A percentile compares a stretch with the other conserved stretches of the same genome.
Conservation (phyloP, 2,113 vertebrate genomes). For the Mesembrinibis cayennensis region DNA sequence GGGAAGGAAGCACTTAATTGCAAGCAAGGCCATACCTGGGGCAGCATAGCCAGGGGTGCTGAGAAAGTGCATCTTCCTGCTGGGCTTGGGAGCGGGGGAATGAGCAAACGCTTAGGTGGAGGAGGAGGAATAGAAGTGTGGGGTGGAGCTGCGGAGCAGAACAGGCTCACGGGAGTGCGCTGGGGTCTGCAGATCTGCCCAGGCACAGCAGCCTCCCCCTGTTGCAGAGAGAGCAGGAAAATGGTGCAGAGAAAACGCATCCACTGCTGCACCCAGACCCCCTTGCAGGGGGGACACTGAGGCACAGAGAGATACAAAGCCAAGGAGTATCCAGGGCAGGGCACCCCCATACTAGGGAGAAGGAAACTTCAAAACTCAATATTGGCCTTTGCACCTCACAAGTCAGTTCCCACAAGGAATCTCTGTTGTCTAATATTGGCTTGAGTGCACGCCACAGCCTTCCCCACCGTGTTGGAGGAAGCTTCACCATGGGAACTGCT, state of each 20-base stretch:
- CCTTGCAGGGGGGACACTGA: not conserved
- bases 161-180: not conserved
- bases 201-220: not conserved
- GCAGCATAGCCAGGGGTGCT: not conserved
- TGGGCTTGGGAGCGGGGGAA: not conserved
- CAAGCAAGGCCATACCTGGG: not conserved
- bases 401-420: not conserved
- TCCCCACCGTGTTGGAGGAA: not conserved
- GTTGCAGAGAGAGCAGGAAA: not conserved
- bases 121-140: not conserved
- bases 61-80: not conserved
- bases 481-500: conserved; percentile 30
- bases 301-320: not conserved
- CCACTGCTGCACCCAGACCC: not conserved
- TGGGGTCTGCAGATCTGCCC: not conserved
- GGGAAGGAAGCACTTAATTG: not conserved
- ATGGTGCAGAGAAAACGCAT: rapidly evolving
- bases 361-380: not conserved
- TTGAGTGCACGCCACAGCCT: not conserved
- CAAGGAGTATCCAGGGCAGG: not conserved
- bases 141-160: not conserved
- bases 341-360: not conserved
- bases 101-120: not conserved
- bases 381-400: not conserved
- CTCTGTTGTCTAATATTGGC: not conserved